These are phyloP conservation scores for Aplysina aerophoba DNA, from an alignment of 37 sponge, comb jelly and placozoan genomes.

Conservation along the genomic window DNA sequence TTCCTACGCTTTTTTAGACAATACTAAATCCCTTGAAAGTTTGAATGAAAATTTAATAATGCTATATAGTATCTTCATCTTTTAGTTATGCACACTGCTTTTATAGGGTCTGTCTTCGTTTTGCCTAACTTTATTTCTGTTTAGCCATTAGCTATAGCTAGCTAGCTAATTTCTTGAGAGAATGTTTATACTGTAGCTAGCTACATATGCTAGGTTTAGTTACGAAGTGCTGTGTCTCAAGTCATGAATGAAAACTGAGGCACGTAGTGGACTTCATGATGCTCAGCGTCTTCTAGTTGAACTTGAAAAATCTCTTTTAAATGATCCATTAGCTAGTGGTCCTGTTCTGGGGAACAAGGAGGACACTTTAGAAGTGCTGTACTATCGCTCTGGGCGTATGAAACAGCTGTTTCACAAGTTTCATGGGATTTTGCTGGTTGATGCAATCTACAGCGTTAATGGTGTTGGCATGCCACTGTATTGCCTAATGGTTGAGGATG, in stretches of 20 bases:
- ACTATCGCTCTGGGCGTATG: not conserved
- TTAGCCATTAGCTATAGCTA: too few relatives aligned
- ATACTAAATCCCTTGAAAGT: too few relatives aligned
- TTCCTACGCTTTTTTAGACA: too few relatives aligned
- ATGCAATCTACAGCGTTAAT: constrained; percentile 33
- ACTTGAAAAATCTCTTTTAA: constrained; percentile 21
- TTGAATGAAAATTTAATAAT: too few relatives aligned
- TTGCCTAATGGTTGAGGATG: constrained; percentile 52
- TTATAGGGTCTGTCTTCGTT: too few relatives aligned
- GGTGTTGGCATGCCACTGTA: constrained; percentile 42
- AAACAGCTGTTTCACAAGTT: constrained; percentile 24
- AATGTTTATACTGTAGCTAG: too few relatives aligned
- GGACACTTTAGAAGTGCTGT: not conserved
- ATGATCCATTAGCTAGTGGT: constrained; percentile 14
- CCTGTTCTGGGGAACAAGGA: constrained; percentile 16
- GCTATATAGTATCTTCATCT: too few relatives aligned
- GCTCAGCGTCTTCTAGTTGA: constrained; percentile 34
- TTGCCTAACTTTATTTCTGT: too few relatives aligned
- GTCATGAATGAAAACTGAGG: not conserved
- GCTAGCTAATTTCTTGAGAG: too few relatives aligned
- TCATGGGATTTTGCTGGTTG: constrained; percentile 52
- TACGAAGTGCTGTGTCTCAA: too few relatives aligned
- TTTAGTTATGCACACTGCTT: too few relatives aligned
- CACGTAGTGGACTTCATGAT: constrained; percentile 20
- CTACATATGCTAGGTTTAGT: too few relatives aligned